Evolutionary conservation across 2,797 vertebrate species (phyloP), one percentile per base, ranked within the genome.

Genomic region (Gallinago stenura): DNA sequence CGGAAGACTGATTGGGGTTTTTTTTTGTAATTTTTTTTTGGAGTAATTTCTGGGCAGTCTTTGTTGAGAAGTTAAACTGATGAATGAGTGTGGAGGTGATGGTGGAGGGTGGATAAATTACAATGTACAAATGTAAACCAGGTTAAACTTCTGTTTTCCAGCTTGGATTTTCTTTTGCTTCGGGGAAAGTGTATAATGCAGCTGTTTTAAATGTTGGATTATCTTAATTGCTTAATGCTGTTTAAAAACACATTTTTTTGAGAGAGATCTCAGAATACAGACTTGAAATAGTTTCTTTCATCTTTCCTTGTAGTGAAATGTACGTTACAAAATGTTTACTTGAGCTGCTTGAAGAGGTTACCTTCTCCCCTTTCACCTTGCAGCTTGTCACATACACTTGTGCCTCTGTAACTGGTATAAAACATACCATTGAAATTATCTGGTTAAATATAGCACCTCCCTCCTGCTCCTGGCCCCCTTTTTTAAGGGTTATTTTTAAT

Each of bases 401-500:
- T 19, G 53, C 61, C 17, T 16, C 71, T 87, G 53, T 78, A 43
- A 41, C 66, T 81, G 86, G 45, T 69, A 24, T 66, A 79, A 90
- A 84, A 51, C 62, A 68, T 14, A 43, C 66, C 71, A 31, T 4
- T 95, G 90, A 82, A 93, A 70, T 92, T 16, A 76, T 7, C 77
- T 91, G 54, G 77, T 95, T 96, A 97, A 94, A 96, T 96, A 93
- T 90, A 95, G 93, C 76, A 39, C 70, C 58, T 86, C 71, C 61
- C 64, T 78, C 65, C 77, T 95, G 93, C 76, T 96, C 56, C 51
- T 94, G 90, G 75, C 90, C 81, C 89, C 83, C 43, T 94, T 92
- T 97, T 95, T 90, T 72, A 76, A 89, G 77, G 77, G 90, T 96
- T 96, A 96, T 97, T 96, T 97, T 96, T 96, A 97, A 92, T 84